phyloP scores from a whole-genome alignment of 2,113 vertebrate species.

The Leucoraja erinaceus region DNA sequence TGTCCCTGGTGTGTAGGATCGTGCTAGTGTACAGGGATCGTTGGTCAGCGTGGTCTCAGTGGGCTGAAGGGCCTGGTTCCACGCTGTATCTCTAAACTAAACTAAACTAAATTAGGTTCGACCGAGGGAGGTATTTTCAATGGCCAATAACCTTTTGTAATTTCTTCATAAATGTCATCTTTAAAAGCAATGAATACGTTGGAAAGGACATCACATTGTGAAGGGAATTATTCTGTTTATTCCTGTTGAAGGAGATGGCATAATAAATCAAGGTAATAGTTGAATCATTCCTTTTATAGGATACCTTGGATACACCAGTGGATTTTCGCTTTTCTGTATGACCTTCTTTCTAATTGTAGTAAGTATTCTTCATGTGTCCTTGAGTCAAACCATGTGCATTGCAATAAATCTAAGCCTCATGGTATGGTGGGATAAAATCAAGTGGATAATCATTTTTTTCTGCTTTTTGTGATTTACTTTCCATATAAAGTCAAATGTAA shows the following conservation, averaged over 20 bases:
- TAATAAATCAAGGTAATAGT: not conserved
- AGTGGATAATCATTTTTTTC: no score
- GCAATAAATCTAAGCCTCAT: not conserved
- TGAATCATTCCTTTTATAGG: constrained; percentile 54
- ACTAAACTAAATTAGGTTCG: no score
- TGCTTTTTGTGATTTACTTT: no score
- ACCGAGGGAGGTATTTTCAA: no score
- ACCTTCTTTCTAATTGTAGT: constrained; percentile 91
- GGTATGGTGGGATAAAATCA: no score
- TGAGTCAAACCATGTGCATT: not conserved
- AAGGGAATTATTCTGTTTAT: not conserved
- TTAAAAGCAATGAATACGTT: not conserved
- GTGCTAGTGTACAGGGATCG: no score
- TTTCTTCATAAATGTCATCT: not conserved
- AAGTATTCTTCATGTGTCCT: constrained; percentile 53
- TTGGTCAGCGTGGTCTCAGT: no score
- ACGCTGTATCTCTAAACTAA: no score
- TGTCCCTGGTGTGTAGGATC: no score
- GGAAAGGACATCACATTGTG: not conserved
- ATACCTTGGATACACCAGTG: constrained; percentile 72
- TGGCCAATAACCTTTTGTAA: not conserved
- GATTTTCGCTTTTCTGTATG: constrained; percentile 73
- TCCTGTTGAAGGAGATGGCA: not conserved
- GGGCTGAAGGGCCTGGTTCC: no score
- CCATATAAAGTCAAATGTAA: no score